Conservation (phyloP, 2,113 vertebrate species). For the Chelonoidis abingdonii region DNA sequence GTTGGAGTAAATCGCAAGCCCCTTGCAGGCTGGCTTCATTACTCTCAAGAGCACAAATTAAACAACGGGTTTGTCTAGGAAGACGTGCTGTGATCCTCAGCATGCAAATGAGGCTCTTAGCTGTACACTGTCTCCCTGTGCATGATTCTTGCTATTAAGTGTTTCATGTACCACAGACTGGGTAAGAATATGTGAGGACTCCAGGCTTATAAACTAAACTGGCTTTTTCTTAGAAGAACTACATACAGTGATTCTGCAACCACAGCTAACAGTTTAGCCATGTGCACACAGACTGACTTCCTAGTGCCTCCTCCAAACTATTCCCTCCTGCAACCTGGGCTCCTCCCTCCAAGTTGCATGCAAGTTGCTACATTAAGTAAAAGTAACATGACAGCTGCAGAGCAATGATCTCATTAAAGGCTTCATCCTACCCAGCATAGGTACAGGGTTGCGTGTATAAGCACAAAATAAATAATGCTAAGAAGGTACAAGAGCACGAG, state of each 20-base stretch:
- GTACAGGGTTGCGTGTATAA: not conserved
- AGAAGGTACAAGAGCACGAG: not conserved
- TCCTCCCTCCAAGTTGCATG: no score
- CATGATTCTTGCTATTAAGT: not conserved
- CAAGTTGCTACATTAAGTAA: no score
- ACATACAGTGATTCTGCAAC: no score
- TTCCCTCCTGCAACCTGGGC: no score
- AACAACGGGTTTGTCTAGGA: not conserved
- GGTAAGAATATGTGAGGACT: no score
- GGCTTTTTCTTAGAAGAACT: no score
- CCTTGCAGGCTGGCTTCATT: not conserved
- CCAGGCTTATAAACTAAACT: no score
- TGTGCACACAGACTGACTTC: no score
- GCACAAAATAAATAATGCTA: not conserved
- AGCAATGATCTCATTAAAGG: not conserved
- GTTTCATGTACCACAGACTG: no score
- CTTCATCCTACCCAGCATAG: not conserved
- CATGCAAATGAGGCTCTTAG: not conserved
- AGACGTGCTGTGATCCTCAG: not conserved
- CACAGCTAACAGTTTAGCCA: no score
- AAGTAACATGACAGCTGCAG: not conserved
- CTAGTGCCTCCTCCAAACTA: no score
- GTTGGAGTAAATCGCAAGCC: not conserved
- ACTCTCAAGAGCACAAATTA: not conserved
- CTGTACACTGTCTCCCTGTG: not conserved